Evolutionary conservation across 1,140 invertebrate species (phyloP).

Genomic region (Trachelipus rathkii): DNA sequence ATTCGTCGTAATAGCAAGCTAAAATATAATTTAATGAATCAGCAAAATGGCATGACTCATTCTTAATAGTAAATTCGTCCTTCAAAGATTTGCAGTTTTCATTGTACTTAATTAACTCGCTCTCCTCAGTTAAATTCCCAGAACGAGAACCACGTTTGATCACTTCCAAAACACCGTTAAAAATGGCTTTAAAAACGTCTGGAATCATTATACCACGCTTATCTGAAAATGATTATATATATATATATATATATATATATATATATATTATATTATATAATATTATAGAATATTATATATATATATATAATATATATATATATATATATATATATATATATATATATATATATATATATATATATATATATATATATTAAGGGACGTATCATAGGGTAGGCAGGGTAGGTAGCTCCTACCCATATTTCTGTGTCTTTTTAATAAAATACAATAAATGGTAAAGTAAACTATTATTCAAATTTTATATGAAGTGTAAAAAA

Average conservation of each 20-base stretch:
- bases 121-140: slow-evolving; percentile 25
- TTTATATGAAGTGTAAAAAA: too few relatives aligned
- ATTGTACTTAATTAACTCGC: slow-evolving; percentile 4
- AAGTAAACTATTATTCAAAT: too few relatives aligned
- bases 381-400: too few relatives aligned
- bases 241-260: too few relatives aligned
- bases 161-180: slow-evolving; percentile 37
- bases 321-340: background rate
- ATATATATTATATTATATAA: slow-evolving; percentile 4
- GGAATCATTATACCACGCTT: slow-evolving; percentile 34
- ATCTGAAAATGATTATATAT: slow-evolving; percentile 7
- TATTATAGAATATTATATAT: too few relatives aligned
- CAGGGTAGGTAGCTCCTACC: too few relatives aligned
- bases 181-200: slow-evolving; percentile 35
- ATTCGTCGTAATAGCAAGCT: slow-evolving; percentile 32
- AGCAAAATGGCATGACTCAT: slow-evolving; percentile 26
- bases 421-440: too few relatives aligned
- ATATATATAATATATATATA: background rate
- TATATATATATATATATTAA: too few relatives aligned
- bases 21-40: slow-evolving; percentile 36
- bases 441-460: too few relatives aligned
- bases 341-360: background rate
- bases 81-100: slow-evolving; percentile 32
- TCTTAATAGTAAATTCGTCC: slow-evolving; percentile 19
- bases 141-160: slow-evolving; percentile 38